Evolutionary conservation across 2,113 vertebrate genomes (phyloP), one percentile per base, ranked within the genome.

Genomic region (Phycodurus eques): DNA sequence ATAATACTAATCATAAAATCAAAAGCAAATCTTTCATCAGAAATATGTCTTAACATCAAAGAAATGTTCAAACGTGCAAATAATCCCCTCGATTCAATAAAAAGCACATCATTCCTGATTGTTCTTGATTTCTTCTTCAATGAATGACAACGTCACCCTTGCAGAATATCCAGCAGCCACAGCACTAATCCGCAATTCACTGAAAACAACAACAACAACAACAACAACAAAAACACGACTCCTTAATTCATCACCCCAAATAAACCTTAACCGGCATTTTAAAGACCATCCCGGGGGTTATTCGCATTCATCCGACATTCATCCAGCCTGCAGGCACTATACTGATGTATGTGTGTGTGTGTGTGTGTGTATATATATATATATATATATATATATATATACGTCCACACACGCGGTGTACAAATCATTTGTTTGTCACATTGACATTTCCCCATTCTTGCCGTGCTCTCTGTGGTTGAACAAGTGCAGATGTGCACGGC

Each of bases 401-500:
- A 39, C 35, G 6, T 39, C 1, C 35, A 39, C 67, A 49, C 20
- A 61, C 65, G 22, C 39, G 27, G 49, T 53, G 1, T 6, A 35
- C 63, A 43, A 13, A 56, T 42, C n/a, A 78, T 85, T 82, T 82
- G 75, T 68, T 85, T 78, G 67, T 69, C 49, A 42, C 3, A 57
- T 62, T 46, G 70, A 68, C 57, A 59, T 77, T 88, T 83, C 81
- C 83, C 56, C 66, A 53, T 83, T 83, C 81, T 43, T 54, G 14
- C 70, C 27, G n/a, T 75, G 51, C 82, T 80, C 85, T 86, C 61
- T 73, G 59, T 83, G 84, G 57, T 89, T 90, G 81, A 86, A 71
- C 77, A 85, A 72, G 71, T 84, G 83, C 90, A 93, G 91, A 91
- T 91, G 92, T 90, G 78, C 61, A 61, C 8, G 67, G 11, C 76